A percentile compares a stretch with the other conserved stretches of the same genome.
These are phyloP conservation scores for Urosaurus nigricauda DNA, from an alignment of 2,797 vertebrate genomes.

Conservation along the genomic window DNA sequence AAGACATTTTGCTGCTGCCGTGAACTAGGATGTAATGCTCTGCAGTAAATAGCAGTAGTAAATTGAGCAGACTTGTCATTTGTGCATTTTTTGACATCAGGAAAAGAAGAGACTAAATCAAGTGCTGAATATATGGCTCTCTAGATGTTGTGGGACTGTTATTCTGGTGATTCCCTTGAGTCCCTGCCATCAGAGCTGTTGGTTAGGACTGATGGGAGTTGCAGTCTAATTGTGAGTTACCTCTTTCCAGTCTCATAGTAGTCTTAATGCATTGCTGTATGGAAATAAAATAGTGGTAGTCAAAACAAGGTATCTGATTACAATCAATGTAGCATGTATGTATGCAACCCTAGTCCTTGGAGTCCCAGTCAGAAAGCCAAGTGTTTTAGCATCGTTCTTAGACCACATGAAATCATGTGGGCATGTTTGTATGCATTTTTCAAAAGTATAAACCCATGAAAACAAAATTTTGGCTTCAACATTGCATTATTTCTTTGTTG, in stretches of 20 bases:
- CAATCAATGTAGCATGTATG: too few species aligned
- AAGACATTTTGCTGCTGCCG: background rate
- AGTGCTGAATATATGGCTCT: background rate
- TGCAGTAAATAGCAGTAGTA: background rate
- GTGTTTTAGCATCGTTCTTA: too few species aligned
- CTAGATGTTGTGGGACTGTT: background rate
- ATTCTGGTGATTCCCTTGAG: background rate
- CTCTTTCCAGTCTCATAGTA: background rate
- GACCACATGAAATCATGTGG: too few species aligned
- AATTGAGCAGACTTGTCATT: background rate
- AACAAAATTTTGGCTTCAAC: constrained; percentile 18
- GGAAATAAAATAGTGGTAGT: background rate
- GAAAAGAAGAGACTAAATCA: background rate
- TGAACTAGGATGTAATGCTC: background rate
- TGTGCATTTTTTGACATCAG: background rate
- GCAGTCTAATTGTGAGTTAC: background rate
- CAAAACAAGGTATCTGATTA: too few species aligned
- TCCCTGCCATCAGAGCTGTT: background rate
- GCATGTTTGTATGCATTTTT: constrained; percentile 31
- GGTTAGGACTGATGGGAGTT: background rate
- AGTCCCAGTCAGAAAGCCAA: too few species aligned
- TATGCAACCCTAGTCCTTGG: too few species aligned
- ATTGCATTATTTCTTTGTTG: background rate
- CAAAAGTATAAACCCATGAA: constrained; percentile 34
- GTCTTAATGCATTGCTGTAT: background rate